phyloP scores from a whole-genome alignment of 2,888 invertebrate genomes.

The Limulus polyphemus region DNA sequence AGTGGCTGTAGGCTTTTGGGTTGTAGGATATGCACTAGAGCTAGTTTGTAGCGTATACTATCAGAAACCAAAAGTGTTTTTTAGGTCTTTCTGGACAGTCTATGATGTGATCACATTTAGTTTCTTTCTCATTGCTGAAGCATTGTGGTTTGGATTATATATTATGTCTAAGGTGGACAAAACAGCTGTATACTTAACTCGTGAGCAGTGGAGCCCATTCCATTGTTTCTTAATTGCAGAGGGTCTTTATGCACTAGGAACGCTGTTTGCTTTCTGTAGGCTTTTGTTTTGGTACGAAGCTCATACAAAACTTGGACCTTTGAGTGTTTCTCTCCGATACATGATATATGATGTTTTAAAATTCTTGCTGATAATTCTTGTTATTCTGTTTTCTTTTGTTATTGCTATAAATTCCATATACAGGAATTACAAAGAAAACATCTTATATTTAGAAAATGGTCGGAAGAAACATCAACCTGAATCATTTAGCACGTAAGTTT shows the following conservation, averaged over 20 bases:
- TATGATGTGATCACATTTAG: conserved; percentile 21
- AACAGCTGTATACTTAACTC: conserved; percentile 41
- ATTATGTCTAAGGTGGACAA: conserved; percentile 37
- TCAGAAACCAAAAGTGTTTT: conserved; percentile 10
- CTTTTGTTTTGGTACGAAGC: conserved; percentile 51
- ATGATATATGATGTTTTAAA: conserved; percentile 20
- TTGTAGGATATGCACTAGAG: conserved; percentile 20
- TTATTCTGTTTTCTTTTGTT: conserved; percentile 41
- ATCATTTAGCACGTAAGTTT: conserved; percentile 39
- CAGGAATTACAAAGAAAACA: conserved; percentile 53
- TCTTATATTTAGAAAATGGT: conserved; percentile 46
- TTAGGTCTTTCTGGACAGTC: conserved; percentile 18
- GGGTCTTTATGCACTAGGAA: conserved; percentile 52
- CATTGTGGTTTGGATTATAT: conserved; percentile 69
- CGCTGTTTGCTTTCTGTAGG: conserved; percentile 52
- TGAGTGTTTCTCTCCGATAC: conserved; percentile 33
- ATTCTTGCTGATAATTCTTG: conserved; percentile 48
- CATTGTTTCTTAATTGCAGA: conserved; percentile 54
- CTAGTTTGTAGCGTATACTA: conserved; percentile 13
- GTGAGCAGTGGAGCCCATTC: conserved; percentile 52
- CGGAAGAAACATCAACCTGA: conserved; percentile 48
- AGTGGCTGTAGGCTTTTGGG: conserved; percentile 15
- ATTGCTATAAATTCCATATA: conserved; percentile 46
- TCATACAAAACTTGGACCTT: conserved; percentile 50
- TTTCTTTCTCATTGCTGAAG: conserved; percentile 42